A percentile compares a stretch with the other conserved stretches of the same genome.
Evolutionary conservation across 2,888 invertebrate species (phyloP).

Genomic region (Lutraria lutraria): DNA sequence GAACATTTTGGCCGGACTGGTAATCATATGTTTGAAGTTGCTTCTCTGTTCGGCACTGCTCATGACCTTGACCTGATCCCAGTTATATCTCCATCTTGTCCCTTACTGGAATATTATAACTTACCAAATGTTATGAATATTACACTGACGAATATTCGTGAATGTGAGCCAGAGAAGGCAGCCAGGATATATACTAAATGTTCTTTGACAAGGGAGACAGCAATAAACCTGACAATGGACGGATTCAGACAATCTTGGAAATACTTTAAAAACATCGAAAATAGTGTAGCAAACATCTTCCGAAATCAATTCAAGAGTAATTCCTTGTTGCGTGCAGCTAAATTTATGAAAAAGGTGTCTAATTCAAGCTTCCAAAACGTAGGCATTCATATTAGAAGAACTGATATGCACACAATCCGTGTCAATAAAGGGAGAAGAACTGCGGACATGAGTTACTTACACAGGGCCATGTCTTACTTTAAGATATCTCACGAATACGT

Average conservation of each 20-base stretch:
- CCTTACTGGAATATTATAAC: neutral
- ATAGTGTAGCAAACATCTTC: conserved; percentile 43
- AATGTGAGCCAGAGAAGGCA: neutral
- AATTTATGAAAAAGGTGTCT: neutral
- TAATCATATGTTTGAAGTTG: conserved; percentile 69
- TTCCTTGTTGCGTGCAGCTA: neutral
- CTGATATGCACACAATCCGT: neutral
- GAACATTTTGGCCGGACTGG: conserved; percentile 54
- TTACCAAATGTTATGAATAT: conserved; percentile 17
- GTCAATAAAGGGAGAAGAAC: neutral
- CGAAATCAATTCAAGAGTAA: conserved; percentile 30
- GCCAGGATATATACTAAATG: neutral
- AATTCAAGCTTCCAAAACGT: neutral
- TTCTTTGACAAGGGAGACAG: neutral
- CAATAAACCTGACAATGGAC: conserved; percentile 39
- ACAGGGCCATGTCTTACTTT: conserved; percentile 36
- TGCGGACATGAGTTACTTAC: conserved; percentile 13
- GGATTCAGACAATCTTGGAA: conserved; percentile 64
- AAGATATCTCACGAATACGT: neutral
- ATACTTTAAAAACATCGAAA: conserved; percentile 48
- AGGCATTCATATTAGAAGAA: conserved; percentile 16
- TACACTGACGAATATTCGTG: neutral
- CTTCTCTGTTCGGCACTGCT: conserved; percentile 63
- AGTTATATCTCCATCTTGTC: conserved; percentile 28
- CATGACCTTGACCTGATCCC: conserved; percentile 35